Evolutionary conservation across 1,140 invertebrate genomes (phyloP), one percentile per base, ranked within the genome.

Genomic region (Chymomyza costata): DNA sequence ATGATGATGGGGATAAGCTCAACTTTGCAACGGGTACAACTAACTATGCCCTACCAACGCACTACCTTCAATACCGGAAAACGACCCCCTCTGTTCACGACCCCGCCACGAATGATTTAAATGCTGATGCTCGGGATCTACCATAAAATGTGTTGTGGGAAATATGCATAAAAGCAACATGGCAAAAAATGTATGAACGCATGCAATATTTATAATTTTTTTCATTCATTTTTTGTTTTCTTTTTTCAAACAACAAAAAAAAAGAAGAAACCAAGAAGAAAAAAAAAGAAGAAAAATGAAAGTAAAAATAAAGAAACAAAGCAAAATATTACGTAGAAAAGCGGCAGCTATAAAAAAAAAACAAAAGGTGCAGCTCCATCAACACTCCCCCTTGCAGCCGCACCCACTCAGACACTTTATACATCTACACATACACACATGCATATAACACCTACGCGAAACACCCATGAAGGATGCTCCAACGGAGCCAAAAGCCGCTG

Each of bases 121-220:
- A 41, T 63, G 62, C 66, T 56, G 74, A 45, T 62, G 65, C 70
- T 58, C 71, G 66, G n/a, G n/a, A n/a, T n/a, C n/a, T n/a, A 41
- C 62, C 66, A 71, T 37, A 59, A 63, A 76, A 78, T 78, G 70
- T 78, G 70, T 76, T 76, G 70, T 76, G 70, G 70, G 65, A 76
- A 76, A 76, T 76, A 76, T 76, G 66, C 71, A 78, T 71, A 66
- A 76, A 78, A 76, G 66, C 66, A 78, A 58, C 70, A 76, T 60
- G 56, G 60, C 44, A 53, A 53, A 52, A 59, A 43, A 52, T 62
- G 21, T 59, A 21, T 53, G 32, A 39, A 63, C 49, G 60, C 58
- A 43, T 19, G 63, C 52, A 74, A 76, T 76, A 78, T 76, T 70
- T 76, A 78, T 76, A 78, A 78, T 71, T 76, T 78, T 76, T 63